phyloP scores from a whole-genome alignment of 1,140 invertebrate species.

The Sitophilus oryzae region DNA sequence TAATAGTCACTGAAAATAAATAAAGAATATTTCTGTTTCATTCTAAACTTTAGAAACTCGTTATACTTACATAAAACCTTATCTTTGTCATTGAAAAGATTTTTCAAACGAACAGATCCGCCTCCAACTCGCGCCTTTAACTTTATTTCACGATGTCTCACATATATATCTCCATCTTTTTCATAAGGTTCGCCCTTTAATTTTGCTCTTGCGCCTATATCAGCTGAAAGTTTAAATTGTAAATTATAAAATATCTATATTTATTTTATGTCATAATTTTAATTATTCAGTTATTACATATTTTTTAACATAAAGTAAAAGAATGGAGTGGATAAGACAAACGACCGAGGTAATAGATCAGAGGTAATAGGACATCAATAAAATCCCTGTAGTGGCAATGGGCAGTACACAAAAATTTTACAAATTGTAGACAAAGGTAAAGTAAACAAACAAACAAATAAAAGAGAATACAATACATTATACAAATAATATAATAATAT shows the following conservation, averaged over 20 bases:
- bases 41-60: no score
- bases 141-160: constrained; percentile 49
- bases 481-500: no score
- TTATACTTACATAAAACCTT: constrained; percentile 47
- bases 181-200: constrained; percentile 46
- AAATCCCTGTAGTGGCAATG: no score
- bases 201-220: constrained; percentile 49
- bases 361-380: no score
- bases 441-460: constrained; percentile 1
- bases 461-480: neutral
- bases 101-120: constrained; percentile 53
- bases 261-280: neutral
- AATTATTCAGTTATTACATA: no score
- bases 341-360: no score
- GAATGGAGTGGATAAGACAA: no score
- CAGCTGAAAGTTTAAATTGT: constrained; percentile 43
- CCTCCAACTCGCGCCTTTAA: constrained; percentile 53
- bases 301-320: no score
- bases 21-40: constrained; percentile 5
- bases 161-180: constrained; percentile 49
- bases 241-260: neutral
- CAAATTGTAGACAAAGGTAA: no score
- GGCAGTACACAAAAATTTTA: no score
- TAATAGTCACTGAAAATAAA: constrained; percentile 46
- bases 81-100: constrained; percentile 60